These are phyloP conservation scores for Harpegnathos saltator DNA, from an alignment of 1,140 invertebrate species.

Conservation along the genomic window DNA sequence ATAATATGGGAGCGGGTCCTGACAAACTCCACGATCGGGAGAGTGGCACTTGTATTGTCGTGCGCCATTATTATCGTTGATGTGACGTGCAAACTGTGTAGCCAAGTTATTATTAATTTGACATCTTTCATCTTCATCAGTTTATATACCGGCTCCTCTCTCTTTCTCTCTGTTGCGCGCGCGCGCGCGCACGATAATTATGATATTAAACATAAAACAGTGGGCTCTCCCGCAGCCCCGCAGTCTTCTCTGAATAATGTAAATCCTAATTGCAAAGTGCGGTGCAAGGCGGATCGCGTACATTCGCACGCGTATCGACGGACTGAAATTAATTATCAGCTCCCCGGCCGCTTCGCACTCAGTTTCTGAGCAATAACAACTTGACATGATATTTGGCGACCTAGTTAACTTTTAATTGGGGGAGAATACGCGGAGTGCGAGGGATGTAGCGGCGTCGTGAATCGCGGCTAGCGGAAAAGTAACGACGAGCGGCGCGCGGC, in stretches of 20 bases:
- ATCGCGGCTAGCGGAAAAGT: not conserved
- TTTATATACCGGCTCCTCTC: too few relatives aligned
- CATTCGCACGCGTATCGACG: not conserved
- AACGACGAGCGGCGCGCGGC: not conserved
- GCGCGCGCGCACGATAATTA: not conserved
- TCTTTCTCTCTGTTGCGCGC: too few relatives aligned
- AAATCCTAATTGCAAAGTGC: constrained; percentile 5
- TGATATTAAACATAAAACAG: not conserved
- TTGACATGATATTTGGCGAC: not conserved
- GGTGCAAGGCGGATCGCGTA: not conserved
- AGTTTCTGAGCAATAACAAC: not conserved
- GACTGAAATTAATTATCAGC: constrained; percentile 33
- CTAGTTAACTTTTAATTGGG: constrained; percentile 24
- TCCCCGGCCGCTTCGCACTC: not conserved
- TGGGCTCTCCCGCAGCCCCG: not conserved
- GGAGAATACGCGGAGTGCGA: not conserved
- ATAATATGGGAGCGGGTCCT: constrained; percentile 10
- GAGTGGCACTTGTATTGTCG: not conserved
- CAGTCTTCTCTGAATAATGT: not conserved
- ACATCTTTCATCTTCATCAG: too few relatives aligned
- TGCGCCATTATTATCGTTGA: too few relatives aligned
- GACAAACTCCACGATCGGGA: not conserved
- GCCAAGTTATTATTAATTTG: too few relatives aligned
- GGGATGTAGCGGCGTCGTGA: too few relatives aligned
- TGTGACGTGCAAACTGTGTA: too few relatives aligned